phyloP scores from a whole-genome alignment of 2,113 vertebrate species.

The Tamias sibiricus region DNA sequence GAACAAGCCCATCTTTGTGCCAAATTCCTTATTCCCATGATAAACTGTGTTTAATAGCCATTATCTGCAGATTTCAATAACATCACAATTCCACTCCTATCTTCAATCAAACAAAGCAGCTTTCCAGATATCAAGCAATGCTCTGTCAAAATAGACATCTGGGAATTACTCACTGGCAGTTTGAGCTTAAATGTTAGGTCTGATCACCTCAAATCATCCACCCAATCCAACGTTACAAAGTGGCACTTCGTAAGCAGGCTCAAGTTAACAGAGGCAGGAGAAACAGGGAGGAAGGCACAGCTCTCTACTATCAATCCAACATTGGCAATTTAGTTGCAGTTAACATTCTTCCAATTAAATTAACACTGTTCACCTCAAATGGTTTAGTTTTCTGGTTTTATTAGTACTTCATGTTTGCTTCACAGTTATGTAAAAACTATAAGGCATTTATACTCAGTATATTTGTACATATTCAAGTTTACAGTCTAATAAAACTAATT shows the following conservation, averaged over 20 bases:
- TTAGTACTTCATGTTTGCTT: not conserved
- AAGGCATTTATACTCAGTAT: not conserved
- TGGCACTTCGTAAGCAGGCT: not conserved
- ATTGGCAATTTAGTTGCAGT: not conserved
- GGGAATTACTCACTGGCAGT: not conserved
- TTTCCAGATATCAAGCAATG: not conserved
- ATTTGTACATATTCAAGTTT: not conserved
- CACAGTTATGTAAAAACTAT: not conserved
- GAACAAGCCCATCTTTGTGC: not conserved
- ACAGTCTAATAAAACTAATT: not conserved
- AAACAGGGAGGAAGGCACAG: not conserved
- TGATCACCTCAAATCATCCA: not conserved
- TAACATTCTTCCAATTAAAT: not conserved
- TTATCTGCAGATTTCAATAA: not conserved
- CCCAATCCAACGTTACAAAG: not conserved
- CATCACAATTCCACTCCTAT: not conserved
- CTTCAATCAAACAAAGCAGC: not conserved
- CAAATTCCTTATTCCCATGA: not conserved
- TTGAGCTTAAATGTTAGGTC: not conserved
- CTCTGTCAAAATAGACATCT: not conserved
- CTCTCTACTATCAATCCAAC: not conserved
- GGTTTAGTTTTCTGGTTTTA: not conserved
- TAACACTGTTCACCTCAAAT: not conserved
- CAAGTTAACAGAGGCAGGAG: not conserved
- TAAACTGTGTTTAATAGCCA: not conserved